phyloP scores from a whole-genome alignment of 2,888 invertebrate genomes.

The Leucozona laternaria region DNA sequence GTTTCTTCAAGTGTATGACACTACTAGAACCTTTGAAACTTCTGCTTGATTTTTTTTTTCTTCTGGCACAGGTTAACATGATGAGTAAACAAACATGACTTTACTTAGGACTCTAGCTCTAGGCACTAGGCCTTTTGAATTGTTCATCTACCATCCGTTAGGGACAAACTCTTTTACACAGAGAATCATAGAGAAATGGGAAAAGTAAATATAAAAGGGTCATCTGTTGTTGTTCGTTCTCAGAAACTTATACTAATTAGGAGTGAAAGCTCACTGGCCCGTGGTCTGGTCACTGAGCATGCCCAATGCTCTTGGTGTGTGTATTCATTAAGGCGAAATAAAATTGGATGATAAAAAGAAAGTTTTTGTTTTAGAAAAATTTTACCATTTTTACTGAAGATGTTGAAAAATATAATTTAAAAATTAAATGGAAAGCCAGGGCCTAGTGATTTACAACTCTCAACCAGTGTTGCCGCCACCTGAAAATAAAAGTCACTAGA shows the following conservation, averaged over 20 bases:
- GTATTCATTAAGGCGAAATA: not conserved
- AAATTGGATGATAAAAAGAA: not conserved
- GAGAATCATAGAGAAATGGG: not conserved
- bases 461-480: too few relatives aligned
- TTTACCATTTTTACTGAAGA: too few relatives aligned
- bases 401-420: too few relatives aligned
- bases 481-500: too few relatives aligned
- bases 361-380: too few relatives aligned
- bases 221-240: not conserved
- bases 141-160: slow-evolving; percentile 4
- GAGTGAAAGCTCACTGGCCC: slow-evolving; percentile 56
- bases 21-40: not conserved
- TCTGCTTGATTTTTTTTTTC: not conserved
- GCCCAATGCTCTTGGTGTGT: not conserved
- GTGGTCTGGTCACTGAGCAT: slow-evolving; percentile 1
- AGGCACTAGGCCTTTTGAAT: not conserved
- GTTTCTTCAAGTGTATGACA: slow-evolving; percentile 35
- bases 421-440: too few relatives aligned
- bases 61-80: slow-evolving; percentile 26
- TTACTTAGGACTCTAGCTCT: not conserved
- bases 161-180: not conserved
- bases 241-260: slow-evolving; percentile 52
- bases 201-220: slow-evolving; percentile 37
- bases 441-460: too few relatives aligned
- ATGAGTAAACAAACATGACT: slow-evolving; percentile 25